Conservation (phyloP, 2,888 invertebrate species). For the Drosophila picticornis region DNA sequence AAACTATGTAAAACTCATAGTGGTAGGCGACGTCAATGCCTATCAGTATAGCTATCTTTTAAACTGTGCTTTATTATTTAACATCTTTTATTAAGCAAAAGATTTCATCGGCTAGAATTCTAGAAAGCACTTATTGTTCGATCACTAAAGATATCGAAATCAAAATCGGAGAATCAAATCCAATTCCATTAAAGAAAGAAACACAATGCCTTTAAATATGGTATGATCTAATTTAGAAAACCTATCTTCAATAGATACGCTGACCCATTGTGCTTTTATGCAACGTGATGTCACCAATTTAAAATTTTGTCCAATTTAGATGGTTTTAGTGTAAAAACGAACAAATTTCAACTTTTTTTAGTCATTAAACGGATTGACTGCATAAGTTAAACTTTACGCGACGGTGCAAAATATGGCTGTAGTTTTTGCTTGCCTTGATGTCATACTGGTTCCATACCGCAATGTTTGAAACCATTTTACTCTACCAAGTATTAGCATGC, state of each 20-base stretch:
- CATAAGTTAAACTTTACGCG: background rate
- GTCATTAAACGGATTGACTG: background rate
- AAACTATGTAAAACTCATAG: no score
- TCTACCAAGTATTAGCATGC: background rate
- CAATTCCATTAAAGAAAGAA: background rate
- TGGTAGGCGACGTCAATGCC: no score
- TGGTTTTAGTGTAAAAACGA: background rate
- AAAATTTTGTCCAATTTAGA: background rate
- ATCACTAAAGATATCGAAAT: background rate
- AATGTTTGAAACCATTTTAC: background rate
- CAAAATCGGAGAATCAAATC: background rate
- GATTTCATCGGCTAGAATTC: background rate
- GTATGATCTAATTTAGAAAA: background rate
- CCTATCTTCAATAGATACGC: background rate
- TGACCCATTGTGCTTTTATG: no score
- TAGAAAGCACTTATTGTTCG: background rate
- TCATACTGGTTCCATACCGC: background rate
- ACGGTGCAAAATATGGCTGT: rapidly evolving
- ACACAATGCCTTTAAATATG: background rate
- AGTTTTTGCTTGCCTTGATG: background rate
- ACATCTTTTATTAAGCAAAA: no score
- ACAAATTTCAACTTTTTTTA: background rate
- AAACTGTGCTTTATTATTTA: no score
- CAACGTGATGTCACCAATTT: background rate
- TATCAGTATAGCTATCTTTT: no score